phyloP scores from a whole-genome alignment of 2,888 invertebrate species.

The Callosobruchus maculatus region DNA sequence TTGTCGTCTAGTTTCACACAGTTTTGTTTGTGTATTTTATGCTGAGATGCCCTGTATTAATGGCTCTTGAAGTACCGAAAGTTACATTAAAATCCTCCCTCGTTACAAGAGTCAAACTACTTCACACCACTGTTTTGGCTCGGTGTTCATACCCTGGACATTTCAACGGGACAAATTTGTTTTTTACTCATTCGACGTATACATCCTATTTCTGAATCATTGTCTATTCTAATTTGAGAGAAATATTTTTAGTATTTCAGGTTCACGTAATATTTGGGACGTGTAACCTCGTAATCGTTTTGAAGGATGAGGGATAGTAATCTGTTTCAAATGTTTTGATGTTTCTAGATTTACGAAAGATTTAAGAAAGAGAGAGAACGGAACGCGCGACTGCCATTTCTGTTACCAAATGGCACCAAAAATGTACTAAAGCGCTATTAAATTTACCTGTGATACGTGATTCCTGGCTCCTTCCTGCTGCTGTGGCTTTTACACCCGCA shows the following conservation, averaged over 20 bases:
- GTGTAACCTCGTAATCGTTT: neutral
- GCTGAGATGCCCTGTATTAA: too few relatives aligned
- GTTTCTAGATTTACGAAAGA: neutral
- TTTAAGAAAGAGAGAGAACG: neutral
- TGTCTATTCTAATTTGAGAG: neutral
- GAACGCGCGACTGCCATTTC: too few relatives aligned
- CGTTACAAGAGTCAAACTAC: neutral
- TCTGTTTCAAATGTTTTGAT: neutral
- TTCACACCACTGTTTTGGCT: neutral
- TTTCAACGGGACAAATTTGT: neutral
- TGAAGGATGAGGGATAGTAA: neutral
- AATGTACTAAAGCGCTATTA: too few relatives aligned
- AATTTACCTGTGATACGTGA: too few relatives aligned
- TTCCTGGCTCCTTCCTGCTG: too few relatives aligned
- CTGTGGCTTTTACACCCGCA: too few relatives aligned
- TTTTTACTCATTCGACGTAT: neutral
- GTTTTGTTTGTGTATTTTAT: too few relatives aligned
- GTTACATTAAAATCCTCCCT: too few relatives aligned
- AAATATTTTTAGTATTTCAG: neutral
- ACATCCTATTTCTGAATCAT: neutral
- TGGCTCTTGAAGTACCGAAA: too few relatives aligned
- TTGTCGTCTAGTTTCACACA: too few relatives aligned
- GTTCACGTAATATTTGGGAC: neutral
- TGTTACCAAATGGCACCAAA: too few relatives aligned
- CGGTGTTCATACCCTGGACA: neutral